phyloP scores from a whole-genome alignment of 2,113 vertebrate genomes.

The Vulpes ferrilata region DNA sequence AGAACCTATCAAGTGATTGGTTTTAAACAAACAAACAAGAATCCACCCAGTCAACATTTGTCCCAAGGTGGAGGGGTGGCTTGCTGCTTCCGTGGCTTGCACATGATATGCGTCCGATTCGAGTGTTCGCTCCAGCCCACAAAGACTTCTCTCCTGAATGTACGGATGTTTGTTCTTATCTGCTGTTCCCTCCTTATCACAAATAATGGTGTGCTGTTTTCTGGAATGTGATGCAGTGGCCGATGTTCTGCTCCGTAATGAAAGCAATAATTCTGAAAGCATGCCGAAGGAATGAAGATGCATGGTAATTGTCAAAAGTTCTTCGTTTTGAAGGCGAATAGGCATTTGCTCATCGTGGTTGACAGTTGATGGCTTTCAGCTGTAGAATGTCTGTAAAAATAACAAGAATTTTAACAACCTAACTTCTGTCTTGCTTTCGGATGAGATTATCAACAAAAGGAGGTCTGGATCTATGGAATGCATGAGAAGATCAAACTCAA shows the following conservation, averaged over 20 bases:
- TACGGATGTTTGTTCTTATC: constrained; percentile 54
- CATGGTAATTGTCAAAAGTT: constrained; percentile 82
- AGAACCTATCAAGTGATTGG: constrained; percentile 84
- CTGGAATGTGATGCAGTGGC: constrained; percentile 44
- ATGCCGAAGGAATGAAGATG: constrained; percentile 61
- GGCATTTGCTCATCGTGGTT: constrained; percentile 84
- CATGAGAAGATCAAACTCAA: constrained; percentile 62
- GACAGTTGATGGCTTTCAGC: constrained; percentile 86
- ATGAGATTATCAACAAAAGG: constrained; percentile 80
- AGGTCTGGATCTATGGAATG: constrained; percentile 72
- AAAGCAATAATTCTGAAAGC: constrained; percentile 30
- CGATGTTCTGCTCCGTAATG: constrained; percentile 68
- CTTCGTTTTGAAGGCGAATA: constrained; percentile 79
- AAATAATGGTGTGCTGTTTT: constrained; percentile 59
- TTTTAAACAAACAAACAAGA: constrained; percentile 80
- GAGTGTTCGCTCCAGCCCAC: constrained; percentile 43
- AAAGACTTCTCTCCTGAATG: constrained; percentile 65
- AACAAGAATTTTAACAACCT: constrained; percentile 82
- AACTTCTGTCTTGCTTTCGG: constrained; percentile 84
- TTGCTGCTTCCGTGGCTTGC: constrained; percentile 61
- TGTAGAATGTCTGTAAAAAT: constrained; percentile 79
- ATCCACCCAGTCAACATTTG: constrained; percentile 74
- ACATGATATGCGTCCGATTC: constrained; percentile 40
- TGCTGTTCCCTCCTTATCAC: constrained; percentile 62
- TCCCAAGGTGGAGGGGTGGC: constrained; percentile 54